Base-by-base conservation (phyloP, 1,140 invertebrate genomes). In the Ruditapes philippinarum region DNA sequence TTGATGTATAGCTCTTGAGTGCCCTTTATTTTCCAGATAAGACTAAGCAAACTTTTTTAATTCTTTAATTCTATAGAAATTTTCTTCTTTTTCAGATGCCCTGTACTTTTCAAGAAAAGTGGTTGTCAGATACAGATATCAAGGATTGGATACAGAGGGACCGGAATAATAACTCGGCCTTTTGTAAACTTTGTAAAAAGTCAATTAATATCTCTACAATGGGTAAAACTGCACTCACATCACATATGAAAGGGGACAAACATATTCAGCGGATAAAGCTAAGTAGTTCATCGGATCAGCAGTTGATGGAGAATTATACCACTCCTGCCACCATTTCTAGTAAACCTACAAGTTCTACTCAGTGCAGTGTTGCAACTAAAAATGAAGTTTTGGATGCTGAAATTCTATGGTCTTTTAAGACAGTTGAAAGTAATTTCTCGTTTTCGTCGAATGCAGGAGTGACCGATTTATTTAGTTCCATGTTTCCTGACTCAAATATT, bases 401-500 rank as follows among this genome's bases (percentile, higher is more conserved):
- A 65, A 65, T 65, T 65, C 60, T 65, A 65, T 65, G 60, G 45
- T 49, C 45, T 49, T 49, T 49, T 49, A 49, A 49, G 19, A 49
- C 45, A 49, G 45, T 49, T 49, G 60, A 65, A 65, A 65, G 60
- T 65, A 65, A 65, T 65, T 65, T 65, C 60, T 65, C n/a, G 60
- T 65, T 65, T 65, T 65, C 60, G 60, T 65, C 60, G 60, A 65
- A 65, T 65, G 60, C 60, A 65, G 60, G 60, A 65, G n/a, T 51
- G 49, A n/a, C 22, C 3, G 25, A 45, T 49, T 25, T 78, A 14
- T 81, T 81, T 28, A 22, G 25, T 9, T 5, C 9, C 3, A 81
- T 81, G 60, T 81, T 81, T 40, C 51, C 79, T 11, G 79, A 84
- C 25, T 68, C 60, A 1, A 31, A 65, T 22, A 84, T 84, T 31